Evolutionary conservation across 2,113 vertebrate species (phyloP).

Genomic region (Sapajus apella): DNA sequence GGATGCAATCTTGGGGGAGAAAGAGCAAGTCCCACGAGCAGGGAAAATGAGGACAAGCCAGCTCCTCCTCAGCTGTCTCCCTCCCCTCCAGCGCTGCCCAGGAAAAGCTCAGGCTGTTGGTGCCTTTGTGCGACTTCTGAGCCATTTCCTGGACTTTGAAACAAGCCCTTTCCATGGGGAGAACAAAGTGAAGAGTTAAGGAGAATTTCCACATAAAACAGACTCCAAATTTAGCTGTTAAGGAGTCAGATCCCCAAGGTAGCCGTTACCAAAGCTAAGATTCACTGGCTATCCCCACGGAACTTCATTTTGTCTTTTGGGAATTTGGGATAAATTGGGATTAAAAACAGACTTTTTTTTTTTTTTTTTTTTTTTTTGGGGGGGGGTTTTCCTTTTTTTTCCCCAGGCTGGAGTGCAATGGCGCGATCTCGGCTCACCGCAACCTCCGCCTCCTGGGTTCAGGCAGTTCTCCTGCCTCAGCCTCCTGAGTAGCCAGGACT

Average conservation of each 20-base stretch:
- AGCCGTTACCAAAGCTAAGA: not conserved
- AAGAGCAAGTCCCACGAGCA: not conserved
- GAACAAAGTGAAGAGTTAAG: not conserved
- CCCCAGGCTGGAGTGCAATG: too few species aligned
- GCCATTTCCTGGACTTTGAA: conserved; percentile 4
- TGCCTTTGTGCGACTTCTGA: not conserved
- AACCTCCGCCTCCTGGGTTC: too few species aligned
- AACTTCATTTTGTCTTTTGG: not conserved
- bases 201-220: not conserved
- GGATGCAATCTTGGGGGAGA: not conserved
- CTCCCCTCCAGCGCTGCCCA: too few species aligned
- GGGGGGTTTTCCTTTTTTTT: too few species aligned
- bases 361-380: too few species aligned
- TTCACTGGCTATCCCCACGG: not conserved
- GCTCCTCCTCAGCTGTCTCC: not conserved
- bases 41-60: not conserved
- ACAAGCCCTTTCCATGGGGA: not conserved
- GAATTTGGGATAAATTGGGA: not conserved
- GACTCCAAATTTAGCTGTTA: not conserved
- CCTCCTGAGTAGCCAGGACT: too few species aligned
- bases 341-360: conserved; percentile 12
- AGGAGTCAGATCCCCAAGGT: not conserved
- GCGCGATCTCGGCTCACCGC: too few species aligned
- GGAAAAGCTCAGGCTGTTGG: not conserved
- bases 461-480: too few species aligned